A percentile compares a stretch with the other conserved stretches of the same genome.
phyloP scores from a whole-genome alignment of 2,888 invertebrate genomes.

The Ariolimax columbianus region DNA sequence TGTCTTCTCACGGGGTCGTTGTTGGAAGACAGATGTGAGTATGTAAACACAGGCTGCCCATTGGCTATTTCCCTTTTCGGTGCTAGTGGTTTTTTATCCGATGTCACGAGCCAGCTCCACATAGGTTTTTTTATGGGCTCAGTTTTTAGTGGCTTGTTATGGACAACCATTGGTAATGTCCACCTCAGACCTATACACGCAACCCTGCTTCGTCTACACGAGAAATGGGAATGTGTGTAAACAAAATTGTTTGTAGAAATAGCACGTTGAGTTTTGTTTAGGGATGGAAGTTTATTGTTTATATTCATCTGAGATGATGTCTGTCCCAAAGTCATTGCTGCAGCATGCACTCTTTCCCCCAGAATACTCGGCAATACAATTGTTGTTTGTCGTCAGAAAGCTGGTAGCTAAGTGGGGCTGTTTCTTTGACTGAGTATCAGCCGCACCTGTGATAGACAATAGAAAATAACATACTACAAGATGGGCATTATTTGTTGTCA shows the following conservation, averaged over 20 bases:
- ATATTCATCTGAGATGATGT: background rate
- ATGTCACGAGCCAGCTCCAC: constrained; percentile 45
- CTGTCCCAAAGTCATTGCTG: background rate
- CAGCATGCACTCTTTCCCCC: background rate
- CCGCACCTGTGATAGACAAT: background rate
- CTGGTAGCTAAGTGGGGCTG: background rate
- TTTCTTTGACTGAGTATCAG: background rate
- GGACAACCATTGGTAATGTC: constrained; percentile 41
- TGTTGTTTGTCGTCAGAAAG: background rate
- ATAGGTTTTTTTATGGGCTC: constrained; percentile 7
- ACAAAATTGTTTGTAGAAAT: constrained; percentile 5
- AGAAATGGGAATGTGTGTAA: background rate
- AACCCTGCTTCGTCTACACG: constrained; percentile 42
- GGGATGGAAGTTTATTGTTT: background rate
- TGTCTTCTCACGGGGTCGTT: constrained; percentile 16
- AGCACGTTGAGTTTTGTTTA: background rate
- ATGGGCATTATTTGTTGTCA: no score
- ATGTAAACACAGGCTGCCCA: background rate
- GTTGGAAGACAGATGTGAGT: background rate
- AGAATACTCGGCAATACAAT: constrained; percentile 9
- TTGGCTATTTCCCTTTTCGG: background rate
- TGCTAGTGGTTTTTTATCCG: background rate
- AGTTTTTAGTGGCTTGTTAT: background rate
- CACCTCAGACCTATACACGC: constrained; percentile 52
- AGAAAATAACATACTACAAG: background rate